phyloP scores from a whole-genome alignment of 2,888 invertebrate genomes.

The Acrocera orbiculus region DNA sequence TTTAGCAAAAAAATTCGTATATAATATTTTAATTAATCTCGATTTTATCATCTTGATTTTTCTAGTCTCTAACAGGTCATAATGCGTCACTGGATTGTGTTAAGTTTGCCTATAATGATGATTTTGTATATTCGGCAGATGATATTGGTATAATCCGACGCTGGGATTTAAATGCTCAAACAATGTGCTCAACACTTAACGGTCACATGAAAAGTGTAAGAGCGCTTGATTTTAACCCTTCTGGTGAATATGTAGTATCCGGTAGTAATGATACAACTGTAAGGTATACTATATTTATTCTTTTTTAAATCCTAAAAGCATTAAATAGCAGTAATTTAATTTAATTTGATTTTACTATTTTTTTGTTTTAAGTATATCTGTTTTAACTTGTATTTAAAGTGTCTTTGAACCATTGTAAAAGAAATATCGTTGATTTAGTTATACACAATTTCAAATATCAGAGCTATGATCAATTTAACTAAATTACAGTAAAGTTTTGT shows the following conservation, averaged over 20 bases:
- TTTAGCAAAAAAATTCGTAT: slow-evolving; percentile 8
- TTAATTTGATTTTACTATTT: too few relatives aligned
- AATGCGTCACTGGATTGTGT: slow-evolving; percentile 89
- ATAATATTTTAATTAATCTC: not conserved
- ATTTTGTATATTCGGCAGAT: slow-evolving; percentile 88
- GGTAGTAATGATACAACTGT: slow-evolving; percentile 77
- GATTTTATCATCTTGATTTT: slow-evolving; percentile 4
- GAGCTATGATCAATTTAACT: too few relatives aligned
- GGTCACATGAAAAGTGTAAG: slow-evolving; percentile 64
- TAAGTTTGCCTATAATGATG: slow-evolving; percentile 84
- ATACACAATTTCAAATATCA: too few relatives aligned
- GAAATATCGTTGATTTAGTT: too few relatives aligned
- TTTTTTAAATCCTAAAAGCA: too few relatives aligned
- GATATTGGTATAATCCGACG: slow-evolving; percentile 85
- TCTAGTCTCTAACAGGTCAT: slow-evolving; percentile 80
- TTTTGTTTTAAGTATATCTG: too few relatives aligned
- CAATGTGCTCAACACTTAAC: slow-evolving; percentile 28
- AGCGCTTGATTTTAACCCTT: slow-evolving; percentile 92
- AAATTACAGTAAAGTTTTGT: too few relatives aligned
- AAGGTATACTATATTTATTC: slow-evolving; percentile 19
- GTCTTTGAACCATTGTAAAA: too few relatives aligned
- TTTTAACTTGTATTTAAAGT: too few relatives aligned
- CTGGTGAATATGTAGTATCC: slow-evolving; percentile 83
- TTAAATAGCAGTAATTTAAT: too few relatives aligned
- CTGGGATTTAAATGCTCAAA: slow-evolving; percentile 79